Percentiles rank a stretch among this genome's conserved stretches.
Evolutionary conservation across 2,797 vertebrate species (phyloP).

Genomic region (Myotis findleyi): DNA sequence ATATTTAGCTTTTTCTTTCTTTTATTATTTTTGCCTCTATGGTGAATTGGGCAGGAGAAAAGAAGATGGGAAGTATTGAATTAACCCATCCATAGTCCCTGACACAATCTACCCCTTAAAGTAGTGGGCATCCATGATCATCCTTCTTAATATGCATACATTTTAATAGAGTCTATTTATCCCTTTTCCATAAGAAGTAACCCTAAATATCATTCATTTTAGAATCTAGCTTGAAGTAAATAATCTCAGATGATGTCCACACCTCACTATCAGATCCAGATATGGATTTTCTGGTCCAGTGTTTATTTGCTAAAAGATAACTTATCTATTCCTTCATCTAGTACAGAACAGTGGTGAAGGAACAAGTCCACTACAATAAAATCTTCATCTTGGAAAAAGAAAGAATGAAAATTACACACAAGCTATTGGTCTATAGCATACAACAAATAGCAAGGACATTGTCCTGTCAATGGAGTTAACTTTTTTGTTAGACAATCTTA

Average conservation of each 20-base stretch:
- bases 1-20: not conserved
- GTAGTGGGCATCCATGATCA: not conserved
- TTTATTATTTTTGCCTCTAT: not conserved
- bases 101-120: not conserved
- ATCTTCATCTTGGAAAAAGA: not conserved
- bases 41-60: not conserved
- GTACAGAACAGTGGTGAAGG: not conserved
- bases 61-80: not conserved
- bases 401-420: not conserved
- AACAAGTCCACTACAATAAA: not conserved
- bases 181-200: not conserved
- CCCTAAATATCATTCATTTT: not conserved
- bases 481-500: not conserved
- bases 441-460: not conserved
- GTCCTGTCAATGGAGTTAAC: not conserved
- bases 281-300: slow-evolving; percentile 37
- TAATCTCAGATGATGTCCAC: not conserved
- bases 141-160: not conserved
- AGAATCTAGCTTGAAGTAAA: not conserved
- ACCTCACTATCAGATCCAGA: not conserved
- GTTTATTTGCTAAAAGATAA: not conserved
- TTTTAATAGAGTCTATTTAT: not conserved
- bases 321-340: not conserved
- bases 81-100: not conserved
- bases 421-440: not conserved